Evolutionary conservation across 2,797 vertebrate species (phyloP).

Genomic region (Scyliorhinus canicula): DNA sequence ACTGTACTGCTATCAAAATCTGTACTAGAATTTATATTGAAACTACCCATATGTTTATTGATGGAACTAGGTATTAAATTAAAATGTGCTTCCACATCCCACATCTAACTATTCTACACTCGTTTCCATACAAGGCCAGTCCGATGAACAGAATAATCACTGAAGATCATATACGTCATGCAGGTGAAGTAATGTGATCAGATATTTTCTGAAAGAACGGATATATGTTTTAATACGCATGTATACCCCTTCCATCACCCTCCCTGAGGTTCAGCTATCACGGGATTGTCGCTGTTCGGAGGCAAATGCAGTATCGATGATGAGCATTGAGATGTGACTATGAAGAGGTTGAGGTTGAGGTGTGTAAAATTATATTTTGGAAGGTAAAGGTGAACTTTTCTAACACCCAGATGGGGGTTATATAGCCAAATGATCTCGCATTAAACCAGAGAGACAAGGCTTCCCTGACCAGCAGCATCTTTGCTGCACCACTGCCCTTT

Average conservation of each 20-base stretch:
- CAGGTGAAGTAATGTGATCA: not conserved
- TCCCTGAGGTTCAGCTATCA: not conserved
- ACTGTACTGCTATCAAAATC: not conserved
- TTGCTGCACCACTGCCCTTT: not conserved
- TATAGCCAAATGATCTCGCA: too few relatives aligned
- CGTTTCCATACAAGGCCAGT: not conserved
- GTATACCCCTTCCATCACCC: not conserved
- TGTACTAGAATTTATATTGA: not conserved
- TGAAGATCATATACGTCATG: not conserved
- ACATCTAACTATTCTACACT: not conserved
- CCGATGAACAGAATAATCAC: not conserved
- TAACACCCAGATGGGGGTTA: not conserved
- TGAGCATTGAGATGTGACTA: not conserved
- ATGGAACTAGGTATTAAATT: not conserved
- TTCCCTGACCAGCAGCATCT: too few relatives aligned
- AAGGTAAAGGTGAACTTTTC: not conserved
- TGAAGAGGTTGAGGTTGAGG: not conserved
- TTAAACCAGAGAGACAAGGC: not conserved
- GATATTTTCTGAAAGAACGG: not conserved
- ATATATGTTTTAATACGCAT: not conserved
- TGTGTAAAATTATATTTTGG: not conserved
- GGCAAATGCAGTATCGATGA: not conserved
- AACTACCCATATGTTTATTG: not conserved
- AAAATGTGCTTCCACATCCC: not conserved
- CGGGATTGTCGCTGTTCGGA: not conserved